Conservation (phyloP, 2,113 vertebrate species). For the Psittacula cyanocephala region DNA sequence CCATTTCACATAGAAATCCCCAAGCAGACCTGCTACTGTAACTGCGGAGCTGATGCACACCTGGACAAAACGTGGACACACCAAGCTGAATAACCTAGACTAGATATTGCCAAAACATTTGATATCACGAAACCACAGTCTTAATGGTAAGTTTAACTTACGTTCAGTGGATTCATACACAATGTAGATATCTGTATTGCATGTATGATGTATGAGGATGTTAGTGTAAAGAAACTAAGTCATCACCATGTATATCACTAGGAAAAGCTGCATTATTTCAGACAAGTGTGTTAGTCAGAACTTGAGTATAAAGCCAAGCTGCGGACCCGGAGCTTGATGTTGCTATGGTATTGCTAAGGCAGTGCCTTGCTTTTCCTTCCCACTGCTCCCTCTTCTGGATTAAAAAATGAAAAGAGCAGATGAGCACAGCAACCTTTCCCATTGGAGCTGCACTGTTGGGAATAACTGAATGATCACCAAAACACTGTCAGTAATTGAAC, state of each 20-base stretch:
- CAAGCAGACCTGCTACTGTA: background rate
- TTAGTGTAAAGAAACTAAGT: background rate
- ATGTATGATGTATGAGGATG: accelerated
- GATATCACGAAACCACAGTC: accelerated
- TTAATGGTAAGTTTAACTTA: background rate
- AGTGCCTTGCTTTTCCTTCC: background rate
- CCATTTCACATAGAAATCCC: background rate
- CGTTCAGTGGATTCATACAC: background rate
- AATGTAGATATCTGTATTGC: background rate
- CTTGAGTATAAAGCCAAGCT: background rate
- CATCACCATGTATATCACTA: background rate
- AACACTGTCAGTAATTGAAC: background rate
- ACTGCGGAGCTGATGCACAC: background rate
- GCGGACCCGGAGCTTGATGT: accelerated
- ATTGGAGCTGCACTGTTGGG: background rate
- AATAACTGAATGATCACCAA: accelerated
- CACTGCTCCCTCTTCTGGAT: slow-evolving; percentile 41
- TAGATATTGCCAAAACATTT: background rate
- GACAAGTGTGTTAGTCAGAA: accelerated
- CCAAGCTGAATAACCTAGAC: background rate
- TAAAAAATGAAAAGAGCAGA: background rate
- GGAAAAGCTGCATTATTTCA: background rate
- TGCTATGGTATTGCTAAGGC: background rate
- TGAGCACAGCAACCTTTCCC: background rate
- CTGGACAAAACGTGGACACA: background rate